Evolutionary conservation across 2,113 vertebrate species (phyloP).

Genomic region (Chauna torquata): DNA sequence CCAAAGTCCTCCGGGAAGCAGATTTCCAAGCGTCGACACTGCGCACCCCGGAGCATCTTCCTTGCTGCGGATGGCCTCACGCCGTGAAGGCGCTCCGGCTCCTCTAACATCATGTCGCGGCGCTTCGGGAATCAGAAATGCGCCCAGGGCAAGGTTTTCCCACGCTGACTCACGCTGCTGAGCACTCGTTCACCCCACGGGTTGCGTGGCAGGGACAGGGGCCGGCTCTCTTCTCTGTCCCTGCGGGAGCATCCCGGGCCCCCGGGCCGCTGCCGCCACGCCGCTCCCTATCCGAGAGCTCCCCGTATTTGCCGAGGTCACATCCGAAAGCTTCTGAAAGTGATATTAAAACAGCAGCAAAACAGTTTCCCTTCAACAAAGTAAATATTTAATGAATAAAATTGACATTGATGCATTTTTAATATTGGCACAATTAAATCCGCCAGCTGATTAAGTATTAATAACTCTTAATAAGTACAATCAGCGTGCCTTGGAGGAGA

Average conservation of each 20-base stretch:
- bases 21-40: neutral
- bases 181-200: neutral
- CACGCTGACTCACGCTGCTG: conserved; percentile 56
- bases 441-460: conserved; percentile 74
- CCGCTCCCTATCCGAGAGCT: neutral
- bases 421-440: conserved; percentile 77
- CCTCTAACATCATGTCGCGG: neutral
- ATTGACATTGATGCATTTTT: conserved; percentile 78
- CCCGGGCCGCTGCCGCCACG: accelerated
- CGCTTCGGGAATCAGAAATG: neutral
- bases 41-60: neutral
- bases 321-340: conserved; percentile 62
- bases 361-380: conserved; percentile 72
- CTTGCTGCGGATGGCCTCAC: neutral
- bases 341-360: conserved; percentile 71
- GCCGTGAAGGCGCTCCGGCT: accelerated
- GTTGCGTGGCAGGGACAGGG: neutral
- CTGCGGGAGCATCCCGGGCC: neutral
- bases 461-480: conserved; percentile 76
- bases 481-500: conserved; percentile 56
- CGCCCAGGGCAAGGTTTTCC: conserved; percentile 15
- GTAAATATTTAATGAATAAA: conserved; percentile 78
- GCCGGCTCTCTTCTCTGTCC: neutral
- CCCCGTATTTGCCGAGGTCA: neutral
- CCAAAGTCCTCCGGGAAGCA: neutral